Conservation (phyloP, 2,797 vertebrate genomes). For the Cossypha dichroa region DNA sequence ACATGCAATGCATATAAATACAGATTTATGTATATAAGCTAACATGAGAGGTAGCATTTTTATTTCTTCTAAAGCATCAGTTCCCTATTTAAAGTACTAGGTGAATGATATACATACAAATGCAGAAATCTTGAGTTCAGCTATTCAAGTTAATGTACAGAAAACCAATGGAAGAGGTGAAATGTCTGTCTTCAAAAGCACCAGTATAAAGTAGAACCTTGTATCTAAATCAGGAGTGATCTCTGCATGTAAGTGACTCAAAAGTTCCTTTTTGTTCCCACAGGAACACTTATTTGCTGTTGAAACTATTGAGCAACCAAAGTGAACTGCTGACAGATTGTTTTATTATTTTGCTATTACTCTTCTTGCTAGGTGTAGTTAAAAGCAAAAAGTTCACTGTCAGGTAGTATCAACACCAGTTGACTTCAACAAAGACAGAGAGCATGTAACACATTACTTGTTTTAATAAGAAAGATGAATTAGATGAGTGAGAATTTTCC, state of each 20-base stretch:
- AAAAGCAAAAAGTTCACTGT: neutral
- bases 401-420: neutral
- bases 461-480: neutral
- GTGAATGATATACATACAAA: neutral
- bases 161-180: neutral
- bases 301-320: neutral
- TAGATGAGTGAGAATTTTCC: neutral
- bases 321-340: neutral
- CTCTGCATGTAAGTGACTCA: neutral
- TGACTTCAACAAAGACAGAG: neutral
- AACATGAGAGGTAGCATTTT: neutral
- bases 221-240: neutral
- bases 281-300: neutral
- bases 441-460: neutral
- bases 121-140: neutral
- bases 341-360: neutral
- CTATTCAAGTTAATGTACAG: neutral
- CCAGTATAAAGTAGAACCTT: neutral
- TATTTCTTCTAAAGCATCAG: neutral
- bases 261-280: neutral
- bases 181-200: neutral
- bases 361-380: neutral
- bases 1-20: no score
- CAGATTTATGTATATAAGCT: neutral
- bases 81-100: neutral